phyloP scores from a whole-genome alignment of 2,113 vertebrate genomes.

The Ciconia boyciana region DNA sequence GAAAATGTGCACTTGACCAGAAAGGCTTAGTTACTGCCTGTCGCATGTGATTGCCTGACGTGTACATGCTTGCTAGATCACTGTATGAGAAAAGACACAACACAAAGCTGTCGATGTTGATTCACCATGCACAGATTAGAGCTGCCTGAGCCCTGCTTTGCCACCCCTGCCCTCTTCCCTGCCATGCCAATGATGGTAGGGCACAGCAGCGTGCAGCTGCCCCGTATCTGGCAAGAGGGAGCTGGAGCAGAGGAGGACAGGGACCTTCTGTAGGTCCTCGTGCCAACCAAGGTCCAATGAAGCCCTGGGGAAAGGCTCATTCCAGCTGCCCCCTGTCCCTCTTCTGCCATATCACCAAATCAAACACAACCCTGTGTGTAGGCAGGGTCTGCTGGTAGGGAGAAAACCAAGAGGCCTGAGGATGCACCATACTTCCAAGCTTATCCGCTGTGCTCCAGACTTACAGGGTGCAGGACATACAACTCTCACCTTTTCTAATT shows the following conservation, averaged over 20 bases:
- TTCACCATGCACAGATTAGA: rapidly evolving
- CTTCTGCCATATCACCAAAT: background rate
- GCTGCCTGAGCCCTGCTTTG: rapidly evolving
- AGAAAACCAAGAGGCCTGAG: background rate
- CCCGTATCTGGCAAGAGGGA: background rate
- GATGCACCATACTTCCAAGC: background rate
- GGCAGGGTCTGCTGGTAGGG: background rate
- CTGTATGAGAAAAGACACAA: background rate
- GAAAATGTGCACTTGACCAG: background rate
- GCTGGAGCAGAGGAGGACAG: background rate
- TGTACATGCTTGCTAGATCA: background rate
- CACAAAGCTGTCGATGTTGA: rapidly evolving
- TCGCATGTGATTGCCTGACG: rapidly evolving
- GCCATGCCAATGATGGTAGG: rapidly evolving
- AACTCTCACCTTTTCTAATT: background rate
- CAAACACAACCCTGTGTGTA: rapidly evolving
- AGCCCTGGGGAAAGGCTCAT: background rate
- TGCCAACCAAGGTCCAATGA: rapidly evolving
- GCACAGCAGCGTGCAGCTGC: background rate
- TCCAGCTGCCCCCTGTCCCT: background rate
- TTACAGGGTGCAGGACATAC: background rate
- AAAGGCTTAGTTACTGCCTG: background rate
- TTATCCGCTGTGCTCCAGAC: background rate
- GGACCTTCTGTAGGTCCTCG: background rate
- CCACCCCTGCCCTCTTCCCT: background rate